Evolutionary conservation across 2,113 vertebrate species (phyloP).

Genomic region (Scophthalmus maximus): DNA sequence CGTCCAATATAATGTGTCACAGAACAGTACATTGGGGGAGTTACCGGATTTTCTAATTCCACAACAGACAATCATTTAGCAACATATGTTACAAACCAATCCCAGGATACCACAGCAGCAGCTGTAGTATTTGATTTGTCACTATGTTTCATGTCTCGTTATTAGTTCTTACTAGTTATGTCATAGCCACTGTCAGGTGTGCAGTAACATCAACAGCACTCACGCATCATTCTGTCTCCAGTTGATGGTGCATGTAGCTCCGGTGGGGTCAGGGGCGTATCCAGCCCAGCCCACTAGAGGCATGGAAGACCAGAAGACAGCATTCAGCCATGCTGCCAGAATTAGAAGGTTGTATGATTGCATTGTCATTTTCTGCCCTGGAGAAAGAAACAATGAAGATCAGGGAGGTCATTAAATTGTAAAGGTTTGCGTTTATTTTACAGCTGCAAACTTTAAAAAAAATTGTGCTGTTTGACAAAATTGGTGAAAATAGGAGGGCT

Average conservation of each 20-base stretch:
- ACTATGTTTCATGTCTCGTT: background rate
- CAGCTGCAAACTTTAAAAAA: background rate
- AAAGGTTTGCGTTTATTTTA: background rate
- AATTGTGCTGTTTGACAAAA: background rate
- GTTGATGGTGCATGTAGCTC: slow-evolving; percentile 96
- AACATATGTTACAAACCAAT: too few relatives aligned
- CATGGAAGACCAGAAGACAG: slow-evolving; percentile 95
- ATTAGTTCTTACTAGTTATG: background rate
- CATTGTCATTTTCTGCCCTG: slow-evolving; percentile 90
- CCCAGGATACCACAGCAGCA: background rate
- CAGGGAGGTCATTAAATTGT: background rate
- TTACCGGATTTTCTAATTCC: too few relatives aligned
- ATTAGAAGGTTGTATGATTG: slow-evolving; percentile 87
- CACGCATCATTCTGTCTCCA: slow-evolving; percentile 94
- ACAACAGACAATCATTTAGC: too few relatives aligned
- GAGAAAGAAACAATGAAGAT: slow-evolving; percentile 8
- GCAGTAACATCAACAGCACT: slow-evolving; percentile 53
- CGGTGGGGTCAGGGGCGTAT: slow-evolving; percentile 95
- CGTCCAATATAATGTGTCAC: too few relatives aligned
- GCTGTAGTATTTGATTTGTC: too few relatives aligned
- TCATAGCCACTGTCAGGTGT: too few relatives aligned
- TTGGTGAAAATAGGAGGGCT: too few relatives aligned
- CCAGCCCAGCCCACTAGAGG: slow-evolving; percentile 92
- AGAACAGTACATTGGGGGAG: too few relatives aligned
- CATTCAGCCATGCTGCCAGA: slow-evolving; percentile 93